Base-by-base conservation (phyloP, 2,888 invertebrate species). In the Creontiades dilutus region DNA sequence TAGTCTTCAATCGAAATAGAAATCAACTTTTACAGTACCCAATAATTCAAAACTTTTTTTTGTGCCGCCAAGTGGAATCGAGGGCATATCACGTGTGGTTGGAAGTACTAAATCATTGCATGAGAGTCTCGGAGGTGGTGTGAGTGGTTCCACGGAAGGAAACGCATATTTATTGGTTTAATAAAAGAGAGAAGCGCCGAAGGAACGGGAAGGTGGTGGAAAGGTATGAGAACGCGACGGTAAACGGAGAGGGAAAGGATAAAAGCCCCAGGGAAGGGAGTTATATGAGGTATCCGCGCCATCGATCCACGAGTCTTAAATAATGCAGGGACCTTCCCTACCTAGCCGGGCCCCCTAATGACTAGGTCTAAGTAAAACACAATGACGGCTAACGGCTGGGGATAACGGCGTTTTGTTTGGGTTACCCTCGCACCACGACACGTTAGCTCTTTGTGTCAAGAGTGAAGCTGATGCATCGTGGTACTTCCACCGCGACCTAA, bases 111-210 rank as follows among this genome's bases (percentile, higher is more conserved):
- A 68, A 68, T 68, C 68, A 68, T 68, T 19, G 68, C 68, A 68
- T 27, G 68, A 68, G 68, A 23, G 23, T 68, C 68, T 68, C 68
- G 13, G 68, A 68, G 27, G 61, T n/a, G 3, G 68, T n/a, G 57
- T 16, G 68, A 27, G 68, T 19, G 68, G 68, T 13, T 7, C 68
- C 27, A 23, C 23, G 47, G 19, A 46, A 78, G 78, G 19, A 78
- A 78, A 78, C 37, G 78, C 78, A 78, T 78, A 78, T 78, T 78
- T 78, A 78, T 46, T 78, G 78, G 78, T 37, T 47, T 78, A 78
- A 78, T 78, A 78, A 78, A 46, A 78, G 78, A 78, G 16, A 78
- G 19, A 46, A 14, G 37, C 78, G 1, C 5, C 12, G 75, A 75
- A 19, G 75, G 75, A 28, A 19, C 16, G 75, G 75, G 75, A 28